These are phyloP conservation scores for Drosophila nr. medialis DNA, from an alignment of 2,888 invertebrate genomes.

Conservation along the genomic window DNA sequence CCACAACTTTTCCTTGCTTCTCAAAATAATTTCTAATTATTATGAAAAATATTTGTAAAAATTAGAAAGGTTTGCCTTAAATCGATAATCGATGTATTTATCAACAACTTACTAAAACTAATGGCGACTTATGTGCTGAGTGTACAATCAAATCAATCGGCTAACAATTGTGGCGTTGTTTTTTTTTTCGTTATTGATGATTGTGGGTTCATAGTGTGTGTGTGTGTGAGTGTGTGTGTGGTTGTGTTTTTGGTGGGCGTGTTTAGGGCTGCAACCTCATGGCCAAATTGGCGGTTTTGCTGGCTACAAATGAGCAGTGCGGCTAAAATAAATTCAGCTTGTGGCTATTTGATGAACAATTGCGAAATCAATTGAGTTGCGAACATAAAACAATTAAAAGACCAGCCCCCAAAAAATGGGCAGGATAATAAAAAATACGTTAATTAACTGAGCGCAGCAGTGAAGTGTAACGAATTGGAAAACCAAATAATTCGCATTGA, in stretches of 20 bases:
- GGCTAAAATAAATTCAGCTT: constrained; percentile 70
- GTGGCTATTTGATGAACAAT: constrained; percentile 73
- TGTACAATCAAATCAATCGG: constrained; percentile 31
- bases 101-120: not conserved
- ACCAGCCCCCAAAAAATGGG: constrained; percentile 22
- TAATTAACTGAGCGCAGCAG: constrained; percentile 73
- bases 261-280: constrained; percentile 40
- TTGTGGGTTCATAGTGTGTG: constrained; percentile 21
- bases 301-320: constrained; percentile 71
- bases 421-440: constrained; percentile 28
- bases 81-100: not conserved
- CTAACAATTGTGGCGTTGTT: constrained; percentile 23
- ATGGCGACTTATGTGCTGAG: not conserved
- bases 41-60: not conserved
- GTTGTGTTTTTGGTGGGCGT: constrained; percentile 40
- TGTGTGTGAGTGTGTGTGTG: constrained; percentile 13
- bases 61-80: not conserved
- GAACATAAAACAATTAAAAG: constrained; percentile 64
- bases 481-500: constrained; percentile 80
- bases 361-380: constrained; percentile 44
- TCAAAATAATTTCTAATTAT: not conserved
- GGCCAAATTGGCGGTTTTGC: constrained; percentile 76
- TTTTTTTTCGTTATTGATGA: constrained; percentile 38
- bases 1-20: no score
- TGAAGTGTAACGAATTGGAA: constrained; percentile 78